Evolutionary conservation across 2,113 vertebrate species (phyloP).

Genomic region (Calidris pugnax): DNA sequence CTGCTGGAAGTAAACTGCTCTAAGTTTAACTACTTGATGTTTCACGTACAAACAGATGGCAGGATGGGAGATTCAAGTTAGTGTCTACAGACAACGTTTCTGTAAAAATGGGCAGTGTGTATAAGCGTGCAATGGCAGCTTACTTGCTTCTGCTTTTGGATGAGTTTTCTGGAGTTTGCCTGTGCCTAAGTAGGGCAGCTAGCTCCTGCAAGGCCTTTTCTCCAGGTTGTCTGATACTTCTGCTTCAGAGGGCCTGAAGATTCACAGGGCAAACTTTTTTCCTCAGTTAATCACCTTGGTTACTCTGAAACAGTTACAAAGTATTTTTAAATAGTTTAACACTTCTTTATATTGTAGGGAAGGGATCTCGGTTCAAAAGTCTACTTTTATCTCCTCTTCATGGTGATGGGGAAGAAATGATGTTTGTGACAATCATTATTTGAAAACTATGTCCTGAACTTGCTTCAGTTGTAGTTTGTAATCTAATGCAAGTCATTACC

Average conservation of each 20-base stretch:
- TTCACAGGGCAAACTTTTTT: background rate
- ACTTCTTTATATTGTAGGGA: background rate
- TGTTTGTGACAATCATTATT: background rate
- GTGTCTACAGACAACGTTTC: background rate
- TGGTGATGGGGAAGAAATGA: background rate
- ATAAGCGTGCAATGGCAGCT: background rate
- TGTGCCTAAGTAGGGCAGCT: background rate
- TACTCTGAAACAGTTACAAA: background rate
- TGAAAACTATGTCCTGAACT: background rate
- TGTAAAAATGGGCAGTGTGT: background rate
- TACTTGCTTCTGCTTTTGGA: background rate
- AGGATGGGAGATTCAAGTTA: background rate
- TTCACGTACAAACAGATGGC: background rate
- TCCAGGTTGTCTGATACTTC: background rate
- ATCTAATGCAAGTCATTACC: background rate
- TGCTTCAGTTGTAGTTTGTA: background rate
- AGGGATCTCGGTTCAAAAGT: background rate
- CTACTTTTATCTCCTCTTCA: background rate
- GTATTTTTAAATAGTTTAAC: background rate
- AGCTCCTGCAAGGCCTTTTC: background rate
- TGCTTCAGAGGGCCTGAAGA: background rate
- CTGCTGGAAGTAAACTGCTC: background rate
- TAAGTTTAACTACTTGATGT: background rate
- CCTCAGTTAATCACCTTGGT: background rate
- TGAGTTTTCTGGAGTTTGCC: background rate